Conservation (phyloP, 1,140 invertebrate genomes). For the Drosophila orosa region DNA sequence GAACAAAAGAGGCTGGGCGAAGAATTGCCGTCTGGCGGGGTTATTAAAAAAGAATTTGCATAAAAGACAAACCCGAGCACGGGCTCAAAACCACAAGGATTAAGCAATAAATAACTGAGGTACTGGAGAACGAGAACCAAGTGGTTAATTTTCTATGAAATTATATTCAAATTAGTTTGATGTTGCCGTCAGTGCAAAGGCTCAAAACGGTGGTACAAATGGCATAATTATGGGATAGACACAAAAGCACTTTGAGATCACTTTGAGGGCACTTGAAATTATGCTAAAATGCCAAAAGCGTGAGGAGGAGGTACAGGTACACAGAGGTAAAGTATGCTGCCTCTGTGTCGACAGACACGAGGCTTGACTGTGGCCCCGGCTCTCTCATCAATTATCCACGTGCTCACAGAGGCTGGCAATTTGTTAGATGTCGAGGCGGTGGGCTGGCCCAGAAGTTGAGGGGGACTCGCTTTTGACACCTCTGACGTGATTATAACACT, state of each 20-base stretch:
- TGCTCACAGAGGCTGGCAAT: conserved; percentile 69
- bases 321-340: background rate
- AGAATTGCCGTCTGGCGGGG: conserved; percentile 30
- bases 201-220: conserved; percentile 61
- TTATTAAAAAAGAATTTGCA: conserved; percentile 82
- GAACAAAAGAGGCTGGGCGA: conserved; percentile 23
- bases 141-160: conserved; percentile 70
- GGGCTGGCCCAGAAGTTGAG: conserved; percentile 12
- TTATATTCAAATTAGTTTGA: conserved; percentile 83
- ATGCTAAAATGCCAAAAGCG: conserved; percentile 67
- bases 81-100: conserved; percentile 68
- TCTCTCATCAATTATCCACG: conserved; percentile 78
- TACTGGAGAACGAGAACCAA: conserved; percentile 2
- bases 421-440: conserved; percentile 65
- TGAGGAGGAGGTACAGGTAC: conserved; percentile 38
- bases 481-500: conserved; percentile 81
- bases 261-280: conserved; percentile 69
- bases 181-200: conserved; percentile 46
- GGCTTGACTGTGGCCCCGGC: conserved; percentile 51
- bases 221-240: conserved; percentile 70
- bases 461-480: conserved; percentile 65
- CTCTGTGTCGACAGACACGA: conserved; percentile 9
- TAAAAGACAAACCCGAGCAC: conserved; percentile 54
- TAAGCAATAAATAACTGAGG: conserved; percentile 74
- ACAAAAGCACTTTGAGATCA: conserved; percentile 55